These are phyloP conservation scores for Sebastes miniatus DNA, from an alignment of 2,797 vertebrate species.

Conservation along the genomic window DNA sequence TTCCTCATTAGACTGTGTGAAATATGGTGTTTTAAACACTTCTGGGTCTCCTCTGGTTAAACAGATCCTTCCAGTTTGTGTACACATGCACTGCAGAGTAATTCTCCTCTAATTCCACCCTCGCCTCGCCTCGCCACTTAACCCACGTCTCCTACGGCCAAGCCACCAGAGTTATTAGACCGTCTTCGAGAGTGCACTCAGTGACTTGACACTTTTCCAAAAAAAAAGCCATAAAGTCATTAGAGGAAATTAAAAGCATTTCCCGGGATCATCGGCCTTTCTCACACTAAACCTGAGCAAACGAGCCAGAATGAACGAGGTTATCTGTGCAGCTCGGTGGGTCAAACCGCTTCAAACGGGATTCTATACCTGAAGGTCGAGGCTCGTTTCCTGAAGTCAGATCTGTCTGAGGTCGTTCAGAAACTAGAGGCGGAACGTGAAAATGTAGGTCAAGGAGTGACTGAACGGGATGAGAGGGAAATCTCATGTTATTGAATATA, in stretches of 20 bases:
- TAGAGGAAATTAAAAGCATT: constrained; percentile 17
- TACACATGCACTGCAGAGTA: constrained; percentile 6
- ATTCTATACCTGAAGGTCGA: constrained; percentile 7
- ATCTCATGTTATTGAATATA: background rate
- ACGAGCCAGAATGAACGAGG: constrained; percentile 14
- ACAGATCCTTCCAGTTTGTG: constrained; percentile 9
- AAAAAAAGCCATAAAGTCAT: constrained; percentile 36
- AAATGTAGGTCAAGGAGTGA: background rate
- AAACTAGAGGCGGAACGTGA: background rate
- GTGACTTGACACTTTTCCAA: constrained; percentile 44
- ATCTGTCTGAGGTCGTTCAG: background rate
- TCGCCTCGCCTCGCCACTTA: constrained; percentile 23
- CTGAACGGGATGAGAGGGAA: background rate
- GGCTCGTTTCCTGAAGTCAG: background rate
- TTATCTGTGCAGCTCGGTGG: constrained; percentile 31
- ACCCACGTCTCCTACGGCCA: constrained; percentile 23
- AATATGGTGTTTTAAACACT: constrained; percentile 2
- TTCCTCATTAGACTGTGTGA: constrained; percentile 6
- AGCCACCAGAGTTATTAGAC: constrained; percentile 13
- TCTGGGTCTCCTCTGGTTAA: background rate
- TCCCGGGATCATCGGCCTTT: background rate
- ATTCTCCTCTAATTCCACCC: constrained; percentile 12
- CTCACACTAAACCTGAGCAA: constrained; percentile 1
- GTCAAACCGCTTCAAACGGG: constrained; percentile 12
- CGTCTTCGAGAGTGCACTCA: constrained; percentile 10